Conservation (phyloP, 2,888 invertebrate species). For the Silvanus unidentatus region DNA sequence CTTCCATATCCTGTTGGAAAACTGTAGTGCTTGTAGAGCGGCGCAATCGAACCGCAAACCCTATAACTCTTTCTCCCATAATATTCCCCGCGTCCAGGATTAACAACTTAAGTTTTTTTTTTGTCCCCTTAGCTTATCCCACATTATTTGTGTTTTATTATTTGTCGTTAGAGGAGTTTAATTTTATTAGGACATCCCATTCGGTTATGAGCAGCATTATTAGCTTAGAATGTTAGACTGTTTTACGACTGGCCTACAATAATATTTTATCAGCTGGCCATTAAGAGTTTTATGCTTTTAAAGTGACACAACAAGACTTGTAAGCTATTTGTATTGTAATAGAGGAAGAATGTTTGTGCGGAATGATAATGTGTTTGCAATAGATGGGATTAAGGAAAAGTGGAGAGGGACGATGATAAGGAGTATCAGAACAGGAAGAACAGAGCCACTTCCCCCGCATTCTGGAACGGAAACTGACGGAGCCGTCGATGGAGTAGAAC, state of each 20-base stretch:
- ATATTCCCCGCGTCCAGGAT: no score
- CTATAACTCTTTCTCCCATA: background rate
- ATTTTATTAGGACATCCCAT: no score
- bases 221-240: no score
- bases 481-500: constrained; percentile 15
- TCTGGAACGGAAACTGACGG: constrained; percentile 17
- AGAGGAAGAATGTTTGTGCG: no score
- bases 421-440: constrained; percentile 18
- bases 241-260: background rate
- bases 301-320: no score
- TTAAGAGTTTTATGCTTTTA: no score
- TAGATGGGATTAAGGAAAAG: constrained; percentile 9
- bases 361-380: constrained; percentile 6
- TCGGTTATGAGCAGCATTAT: no score
- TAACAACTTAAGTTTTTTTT: no score
- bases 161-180: no score
- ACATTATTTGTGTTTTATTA: no score
- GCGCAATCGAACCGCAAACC: constrained; percentile 20
- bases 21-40: constrained; percentile 6
- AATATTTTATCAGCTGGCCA: background rate
- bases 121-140: no score
- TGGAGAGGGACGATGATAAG: constrained; percentile 9
- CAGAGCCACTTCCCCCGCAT: constrained; percentile 15
- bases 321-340: no score
- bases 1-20: constrained; percentile 19